Base-by-base conservation (phyloP, 2,113 vertebrate genomes). In the Lutjanus erythropterus region DNA sequence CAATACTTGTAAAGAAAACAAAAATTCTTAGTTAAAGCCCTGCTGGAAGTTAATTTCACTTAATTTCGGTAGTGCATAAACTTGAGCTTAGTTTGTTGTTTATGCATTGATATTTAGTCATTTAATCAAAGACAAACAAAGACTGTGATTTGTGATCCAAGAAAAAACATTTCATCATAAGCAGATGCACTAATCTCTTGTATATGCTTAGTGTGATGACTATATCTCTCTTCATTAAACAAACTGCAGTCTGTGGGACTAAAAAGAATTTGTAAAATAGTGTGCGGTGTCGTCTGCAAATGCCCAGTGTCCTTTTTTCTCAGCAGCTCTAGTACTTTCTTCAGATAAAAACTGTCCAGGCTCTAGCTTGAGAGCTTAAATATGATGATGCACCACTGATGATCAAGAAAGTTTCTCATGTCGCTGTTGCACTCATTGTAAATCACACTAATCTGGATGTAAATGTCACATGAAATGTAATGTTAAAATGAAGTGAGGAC, bases 391-490 rank as follows among this genome's bases (percentile, higher is more conserved):
- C 3, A 27, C 2, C 10, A 31, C 18, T 49, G 21, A 37, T 55
- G 67, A 21, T 39, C 9, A 41, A 11, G 33, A 29, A 19, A 14
- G 23, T n/a, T 14, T 4, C 25, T 11, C 9, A 2, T 15, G 16
- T 31, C 16, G 12, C 0, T 21, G 41, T 9, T 53, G 27, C 27
- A 14, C 25, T 46, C 19, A 18, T 46, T 61, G 31, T 29, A 15
- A 29, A 16, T 27, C 10, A 1, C 44, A 18, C 23, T 47, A 5
- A n/a, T n/a, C n/a, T n/a, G n/a, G 15, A 39, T 47, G 11, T 25
- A 49, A 81, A 75, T 39, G 16, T 14, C 53, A 52, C 37, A 47
- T 62, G 41, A 42, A 42, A 81, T 29, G 10, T 14, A 55, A 75
- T 49, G 41, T 50, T 10, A 64, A 47, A 46, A 18, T 62, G 37